Evolutionary conservation across 1,140 invertebrate species (phyloP), one percentile per base, ranked within the genome.

Genomic region (Cotesia chilonis): DNA sequence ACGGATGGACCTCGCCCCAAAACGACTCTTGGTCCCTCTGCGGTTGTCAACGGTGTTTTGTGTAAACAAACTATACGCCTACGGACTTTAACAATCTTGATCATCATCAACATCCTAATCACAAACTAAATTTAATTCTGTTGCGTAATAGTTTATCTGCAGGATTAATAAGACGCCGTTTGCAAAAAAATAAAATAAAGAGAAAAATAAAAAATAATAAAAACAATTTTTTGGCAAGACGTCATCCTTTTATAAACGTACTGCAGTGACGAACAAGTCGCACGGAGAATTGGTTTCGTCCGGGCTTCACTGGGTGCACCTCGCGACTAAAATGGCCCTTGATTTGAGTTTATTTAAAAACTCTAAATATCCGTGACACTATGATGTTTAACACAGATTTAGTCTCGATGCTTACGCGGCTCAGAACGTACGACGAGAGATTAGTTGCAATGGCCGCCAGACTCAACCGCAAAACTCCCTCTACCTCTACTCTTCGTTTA

Each of bases 361-460:
- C 9, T 2, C 41, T 0, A 9, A 7, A 51, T 20, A 55, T 35
- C 37, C 36, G 35, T 55, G 4, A 55, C 35, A 55, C 17, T 52
- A 14, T 41, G 2, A 36, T 20, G 12, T 36, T 14, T 59, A 71
- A 64, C 10, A 5, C 2, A 47, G 10, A 6, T 47, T 47, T 47
- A 47, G 41, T 47, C 38, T 47, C 41, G 41, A 10, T 47, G 64
- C 52, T 66, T 63, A 73, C 74, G 65, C 74, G 73, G 71, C 57
- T 71, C 66, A 73, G 71, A 60, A 83, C 80, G 79, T 81, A 47
- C 41, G 5, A 47, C 41, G 41, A 47, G 41, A 47, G 41, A 75
- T 77, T 81, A 83, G 78, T 80, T 77, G 80, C 82, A 87, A 87
- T 87, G 85, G 85, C 84, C 79, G 84, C 82, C 82, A 78, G 81